phyloP scores from a whole-genome alignment of 2,113 vertebrate genomes.

The Sinosuthora webbiana region DNA sequence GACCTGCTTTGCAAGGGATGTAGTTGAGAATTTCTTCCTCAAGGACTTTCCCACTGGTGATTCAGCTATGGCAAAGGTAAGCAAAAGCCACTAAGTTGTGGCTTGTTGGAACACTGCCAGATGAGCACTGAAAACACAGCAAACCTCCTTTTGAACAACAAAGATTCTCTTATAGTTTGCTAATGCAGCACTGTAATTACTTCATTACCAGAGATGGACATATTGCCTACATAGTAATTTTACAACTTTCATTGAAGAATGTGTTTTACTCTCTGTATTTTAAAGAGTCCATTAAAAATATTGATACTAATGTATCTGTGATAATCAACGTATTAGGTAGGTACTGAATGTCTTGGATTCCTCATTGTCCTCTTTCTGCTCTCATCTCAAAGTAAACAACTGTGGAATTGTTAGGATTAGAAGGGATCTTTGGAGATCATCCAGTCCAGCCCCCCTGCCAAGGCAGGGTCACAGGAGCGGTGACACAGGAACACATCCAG shows the following conservation, averaged over 20 bases:
- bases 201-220: neutral
- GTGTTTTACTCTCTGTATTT: neutral
- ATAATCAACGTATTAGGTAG: neutral
- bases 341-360: neutral
- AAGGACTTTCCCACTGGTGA: conserved; percentile 29
- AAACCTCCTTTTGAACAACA: neutral
- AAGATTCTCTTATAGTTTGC: neutral
- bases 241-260: neutral
- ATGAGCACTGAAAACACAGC: neutral
- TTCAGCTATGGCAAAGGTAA: conserved; percentile 78
- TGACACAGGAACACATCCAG: neutral
- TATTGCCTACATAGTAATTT: neutral
- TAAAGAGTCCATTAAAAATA: neutral
- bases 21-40: conserved; percentile 72
- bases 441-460: too few species aligned
- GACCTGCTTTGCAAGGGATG: conserved; percentile 71
- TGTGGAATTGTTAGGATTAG: neutral
- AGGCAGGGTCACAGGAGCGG: neutral
- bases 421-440: neutral
- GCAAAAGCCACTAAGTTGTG: neutral
- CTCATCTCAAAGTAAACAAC: neutral
- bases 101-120: neutral
- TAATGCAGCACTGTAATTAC: neutral
- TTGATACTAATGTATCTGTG: neutral
- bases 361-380: neutral